These are phyloP conservation scores for Octomys mimax DNA, from an alignment of 2,797 vertebrate genomes.

Conservation along the genomic window DNA sequence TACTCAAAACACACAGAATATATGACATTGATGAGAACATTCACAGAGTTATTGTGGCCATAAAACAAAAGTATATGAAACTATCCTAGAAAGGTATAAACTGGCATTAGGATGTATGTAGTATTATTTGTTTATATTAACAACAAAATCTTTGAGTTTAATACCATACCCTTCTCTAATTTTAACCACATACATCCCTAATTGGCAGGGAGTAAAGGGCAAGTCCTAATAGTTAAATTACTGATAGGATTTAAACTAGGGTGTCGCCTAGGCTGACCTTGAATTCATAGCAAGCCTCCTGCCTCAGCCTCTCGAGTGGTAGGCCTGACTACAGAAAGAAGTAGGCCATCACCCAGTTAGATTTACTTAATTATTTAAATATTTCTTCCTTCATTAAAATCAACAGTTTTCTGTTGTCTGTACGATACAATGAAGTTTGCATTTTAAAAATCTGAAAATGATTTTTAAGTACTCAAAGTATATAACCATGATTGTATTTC, in stretches of 20 bases:
- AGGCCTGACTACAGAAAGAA: not conserved
- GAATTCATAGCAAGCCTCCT: not conserved
- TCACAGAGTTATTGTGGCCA: not conserved
- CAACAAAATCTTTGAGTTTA: constrained; percentile 9
- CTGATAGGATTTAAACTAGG: not conserved
- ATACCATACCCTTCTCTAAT: not conserved
- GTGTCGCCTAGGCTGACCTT: not conserved
- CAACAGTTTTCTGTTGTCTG: not conserved
- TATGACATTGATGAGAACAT: not conserved
- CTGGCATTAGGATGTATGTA: not conserved
- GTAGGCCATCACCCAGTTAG: no score
- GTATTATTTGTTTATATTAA: not conserved
- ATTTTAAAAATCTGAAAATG: constrained; percentile 2
- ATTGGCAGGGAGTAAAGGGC: not conserved
- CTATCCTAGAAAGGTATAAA: not conserved
- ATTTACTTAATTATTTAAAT: constrained; percentile 59
- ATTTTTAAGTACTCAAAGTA: constrained; percentile 33
- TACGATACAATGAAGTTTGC: not conserved
- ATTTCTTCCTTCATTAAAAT: constrained; percentile 47
- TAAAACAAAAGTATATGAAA: not conserved
- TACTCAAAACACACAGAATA: not conserved
- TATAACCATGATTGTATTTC: constrained; percentile 8
- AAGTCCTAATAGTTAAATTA: not conserved
- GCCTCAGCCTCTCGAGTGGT: not conserved
- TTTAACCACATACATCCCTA: not conserved